phyloP scores from a whole-genome alignment of 2,797 vertebrate genomes.

The Sylvia borin region DNA sequence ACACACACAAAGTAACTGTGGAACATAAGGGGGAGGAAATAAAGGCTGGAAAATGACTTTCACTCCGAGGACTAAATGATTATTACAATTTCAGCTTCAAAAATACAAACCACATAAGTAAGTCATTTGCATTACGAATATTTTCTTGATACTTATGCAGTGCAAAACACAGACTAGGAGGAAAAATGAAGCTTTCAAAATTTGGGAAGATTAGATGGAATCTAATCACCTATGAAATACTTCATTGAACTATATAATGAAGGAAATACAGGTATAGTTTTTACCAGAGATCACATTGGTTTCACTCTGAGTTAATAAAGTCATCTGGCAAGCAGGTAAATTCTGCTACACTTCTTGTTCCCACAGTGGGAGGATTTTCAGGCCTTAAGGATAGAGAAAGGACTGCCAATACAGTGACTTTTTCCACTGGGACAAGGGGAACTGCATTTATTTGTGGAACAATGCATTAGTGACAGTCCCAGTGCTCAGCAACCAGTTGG shows the following conservation, averaged over 20 bases:
- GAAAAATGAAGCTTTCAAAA: conserved; percentile 24
- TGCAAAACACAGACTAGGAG: conserved; percentile 34
- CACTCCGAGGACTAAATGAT: conserved; percentile 29
- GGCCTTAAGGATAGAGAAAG: background rate
- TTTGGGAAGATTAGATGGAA: conserved; percentile 12
- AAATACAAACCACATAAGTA: background rate
- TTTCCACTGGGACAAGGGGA: background rate
- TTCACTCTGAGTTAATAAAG: conserved; percentile 17
- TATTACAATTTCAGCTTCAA: conserved; percentile 10
- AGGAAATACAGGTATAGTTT: background rate
- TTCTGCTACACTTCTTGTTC: background rate
- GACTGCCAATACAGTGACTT: background rate
- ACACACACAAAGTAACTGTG: background rate
- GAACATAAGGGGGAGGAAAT: conserved; percentile 39
- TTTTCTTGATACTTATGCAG: conserved; percentile 1
- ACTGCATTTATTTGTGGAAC: background rate
- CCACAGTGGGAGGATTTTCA: background rate
- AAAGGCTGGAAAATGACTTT: conserved; percentile 12
- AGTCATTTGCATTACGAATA: conserved; percentile 50
- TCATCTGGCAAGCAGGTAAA: conserved; percentile 1
- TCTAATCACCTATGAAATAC: conserved; percentile 15
- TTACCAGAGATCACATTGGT: background rate
- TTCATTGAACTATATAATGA: background rate
- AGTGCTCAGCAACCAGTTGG: background rate
- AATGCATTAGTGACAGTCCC: background rate